These are phyloP conservation scores for Mohoua ochrocephala DNA, from an alignment of 2,113 vertebrate species.

Conservation along the genomic window DNA sequence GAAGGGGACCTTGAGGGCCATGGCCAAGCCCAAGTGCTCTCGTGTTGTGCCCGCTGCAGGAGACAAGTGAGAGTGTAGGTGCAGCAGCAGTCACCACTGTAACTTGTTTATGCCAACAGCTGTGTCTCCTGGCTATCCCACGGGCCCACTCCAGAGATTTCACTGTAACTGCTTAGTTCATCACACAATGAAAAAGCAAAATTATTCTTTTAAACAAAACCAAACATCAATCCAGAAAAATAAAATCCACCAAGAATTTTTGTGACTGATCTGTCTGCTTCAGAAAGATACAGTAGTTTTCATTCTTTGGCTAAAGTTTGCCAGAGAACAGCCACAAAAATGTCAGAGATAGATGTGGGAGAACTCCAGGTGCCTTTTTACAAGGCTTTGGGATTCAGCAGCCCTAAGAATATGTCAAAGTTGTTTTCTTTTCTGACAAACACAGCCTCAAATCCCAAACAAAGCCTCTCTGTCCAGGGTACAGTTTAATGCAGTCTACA, in stretches of 20 bases:
- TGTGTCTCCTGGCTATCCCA: not conserved
- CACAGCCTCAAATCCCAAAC: not conserved
- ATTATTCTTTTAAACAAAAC: not conserved
- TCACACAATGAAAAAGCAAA: not conserved
- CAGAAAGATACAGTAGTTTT: not conserved
- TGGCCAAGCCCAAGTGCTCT: constrained; percentile 93
- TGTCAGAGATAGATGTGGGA: not conserved
- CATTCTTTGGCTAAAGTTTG: not conserved
- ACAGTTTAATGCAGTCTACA: not conserved
- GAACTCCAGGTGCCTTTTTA: not conserved
- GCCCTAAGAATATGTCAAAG: not conserved
- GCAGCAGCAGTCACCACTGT: not conserved
- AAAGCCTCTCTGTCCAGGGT: not conserved
- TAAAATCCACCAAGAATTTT: not conserved
- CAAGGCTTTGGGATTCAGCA: not conserved
- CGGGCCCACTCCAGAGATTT: not conserved
- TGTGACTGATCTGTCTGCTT: not conserved
- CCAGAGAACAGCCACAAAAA: not conserved
- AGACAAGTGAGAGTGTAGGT: not conserved
- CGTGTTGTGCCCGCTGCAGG: constrained; percentile 89
- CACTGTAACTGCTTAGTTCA: not conserved
- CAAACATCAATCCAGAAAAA: not conserved
- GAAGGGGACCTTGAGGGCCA: constrained; percentile 97
- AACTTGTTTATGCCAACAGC: not conserved
- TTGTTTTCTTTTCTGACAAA: not conserved